Conservation (phyloP, 35 echinoderm and acorn worm species). For the Lytechinus variegatus region DNA sequence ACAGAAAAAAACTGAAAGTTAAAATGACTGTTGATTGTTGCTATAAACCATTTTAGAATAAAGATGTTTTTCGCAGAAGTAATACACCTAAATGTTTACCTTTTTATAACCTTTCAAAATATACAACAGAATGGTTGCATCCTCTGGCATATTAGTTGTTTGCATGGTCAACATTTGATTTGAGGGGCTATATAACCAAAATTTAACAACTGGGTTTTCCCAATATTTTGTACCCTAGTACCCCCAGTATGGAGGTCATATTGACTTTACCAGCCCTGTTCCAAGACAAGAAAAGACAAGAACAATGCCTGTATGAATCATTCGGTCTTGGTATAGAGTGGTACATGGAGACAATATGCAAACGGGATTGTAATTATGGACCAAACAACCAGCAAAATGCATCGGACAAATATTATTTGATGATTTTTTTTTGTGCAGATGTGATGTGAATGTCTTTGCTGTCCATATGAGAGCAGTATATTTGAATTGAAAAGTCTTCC, state of each 20-base stretch:
- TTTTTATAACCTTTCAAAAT: too few species aligned
- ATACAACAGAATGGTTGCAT: not conserved
- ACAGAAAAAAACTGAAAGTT: too few species aligned
- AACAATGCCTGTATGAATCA: not conserved
- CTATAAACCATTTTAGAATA: too few species aligned
- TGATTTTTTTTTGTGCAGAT: not conserved
- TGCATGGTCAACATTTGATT: not conserved
- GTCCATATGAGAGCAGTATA: not conserved
- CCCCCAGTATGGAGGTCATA: not conserved
- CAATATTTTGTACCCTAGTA: not conserved
- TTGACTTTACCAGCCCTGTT: not conserved
- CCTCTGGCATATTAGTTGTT: not conserved
- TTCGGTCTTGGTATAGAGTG: not conserved
- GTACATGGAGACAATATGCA: not conserved
- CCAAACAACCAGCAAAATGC: not conserved
- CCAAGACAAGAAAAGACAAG: too few species aligned
- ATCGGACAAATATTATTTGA: not conserved
- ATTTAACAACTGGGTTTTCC: not conserved
- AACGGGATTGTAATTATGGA: not conserved
- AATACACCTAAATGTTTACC: too few species aligned
- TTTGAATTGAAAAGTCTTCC: not conserved
- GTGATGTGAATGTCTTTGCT: not conserved
- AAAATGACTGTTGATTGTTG: too few species aligned
- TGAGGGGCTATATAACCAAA: not conserved
- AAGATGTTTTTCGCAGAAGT: too few species aligned